Conservation (phyloP, 2,797 vertebrate genomes). For the Gadopsis bispinosus region DNA sequence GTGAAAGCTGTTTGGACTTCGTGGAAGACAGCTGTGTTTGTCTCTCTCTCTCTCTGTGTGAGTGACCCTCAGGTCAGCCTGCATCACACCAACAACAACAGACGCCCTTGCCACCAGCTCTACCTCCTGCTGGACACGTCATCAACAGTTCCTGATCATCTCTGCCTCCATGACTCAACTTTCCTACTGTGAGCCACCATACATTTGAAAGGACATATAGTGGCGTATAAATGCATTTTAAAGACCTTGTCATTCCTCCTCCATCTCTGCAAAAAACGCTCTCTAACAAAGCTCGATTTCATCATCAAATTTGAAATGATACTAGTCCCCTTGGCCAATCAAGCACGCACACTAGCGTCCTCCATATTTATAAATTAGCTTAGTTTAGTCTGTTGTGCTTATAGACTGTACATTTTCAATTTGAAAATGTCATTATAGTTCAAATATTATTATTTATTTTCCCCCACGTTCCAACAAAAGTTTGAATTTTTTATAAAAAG, state of each 20-base stretch:
- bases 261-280: too few species aligned
- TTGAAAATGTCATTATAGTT: background rate
- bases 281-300: too few species aligned
- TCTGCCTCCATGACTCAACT: background rate
- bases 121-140: slow-evolving; percentile 45
- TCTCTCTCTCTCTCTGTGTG: slow-evolving; percentile 9
- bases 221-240: too few species aligned
- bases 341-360: background rate
- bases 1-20: slow-evolving; percentile 28
- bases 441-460: background rate
- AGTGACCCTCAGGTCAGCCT: slow-evolving; percentile 25
- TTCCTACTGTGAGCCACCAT: slow-evolving; percentile 9
- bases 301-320: too few species aligned
- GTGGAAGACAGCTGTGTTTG: slow-evolving; percentile 48
- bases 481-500: background rate
- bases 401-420: too few species aligned
- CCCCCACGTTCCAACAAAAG: background rate
- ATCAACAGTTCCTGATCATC: slow-evolving; percentile 11
- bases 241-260: too few species aligned
- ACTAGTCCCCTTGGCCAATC: too few species aligned
- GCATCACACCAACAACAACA: slow-evolving; percentile 60
- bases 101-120: slow-evolving; percentile 24
- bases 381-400: background rate
- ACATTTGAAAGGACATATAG: too few species aligned
- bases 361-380: background rate